Evolutionary conservation across 2,888 invertebrate species (phyloP).

Genomic region (Luperina nickerlii): DNA sequence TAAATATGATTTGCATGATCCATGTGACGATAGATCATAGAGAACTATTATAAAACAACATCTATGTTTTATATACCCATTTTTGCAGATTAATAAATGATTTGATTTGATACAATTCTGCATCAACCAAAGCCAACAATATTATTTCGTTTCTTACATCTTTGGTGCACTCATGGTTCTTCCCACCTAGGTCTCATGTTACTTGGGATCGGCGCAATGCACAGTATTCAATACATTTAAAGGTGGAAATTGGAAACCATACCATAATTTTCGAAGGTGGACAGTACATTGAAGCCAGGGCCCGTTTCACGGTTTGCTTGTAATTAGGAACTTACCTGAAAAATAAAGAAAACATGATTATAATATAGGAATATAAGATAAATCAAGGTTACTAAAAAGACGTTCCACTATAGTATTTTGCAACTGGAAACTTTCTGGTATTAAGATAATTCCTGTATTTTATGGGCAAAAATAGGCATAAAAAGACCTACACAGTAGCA

Average conservation of each 20-base stretch:
- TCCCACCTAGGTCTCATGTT: background rate
- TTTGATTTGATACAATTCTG: background rate
- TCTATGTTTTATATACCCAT: background rate
- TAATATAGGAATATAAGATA: background rate
- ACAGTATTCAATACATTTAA: background rate
- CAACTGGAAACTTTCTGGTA: background rate
- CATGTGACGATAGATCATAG: background rate
- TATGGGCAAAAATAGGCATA: background rate
- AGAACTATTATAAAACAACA: background rate
- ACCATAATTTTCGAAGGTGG: constrained; percentile 1
- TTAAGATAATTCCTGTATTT: background rate
- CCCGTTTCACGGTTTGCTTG: background rate
- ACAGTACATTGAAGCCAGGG: background rate
- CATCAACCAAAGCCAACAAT: background rate
- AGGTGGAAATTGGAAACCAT: background rate
- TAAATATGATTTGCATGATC: background rate
- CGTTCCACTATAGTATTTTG: background rate
- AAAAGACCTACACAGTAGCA: background rate
- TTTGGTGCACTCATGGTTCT: too few relatives aligned
- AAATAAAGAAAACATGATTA: constrained; percentile 11
- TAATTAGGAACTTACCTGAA: constrained; percentile 49
- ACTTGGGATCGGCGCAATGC: too few relatives aligned
- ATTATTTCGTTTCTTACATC: background rate
- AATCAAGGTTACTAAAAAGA: background rate
- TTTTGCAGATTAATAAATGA: background rate